Evolutionary conservation across 2,888 invertebrate genomes (phyloP), one percentile per base, ranked within the genome.

Genomic region (Pachymerium ferrugineum): DNA sequence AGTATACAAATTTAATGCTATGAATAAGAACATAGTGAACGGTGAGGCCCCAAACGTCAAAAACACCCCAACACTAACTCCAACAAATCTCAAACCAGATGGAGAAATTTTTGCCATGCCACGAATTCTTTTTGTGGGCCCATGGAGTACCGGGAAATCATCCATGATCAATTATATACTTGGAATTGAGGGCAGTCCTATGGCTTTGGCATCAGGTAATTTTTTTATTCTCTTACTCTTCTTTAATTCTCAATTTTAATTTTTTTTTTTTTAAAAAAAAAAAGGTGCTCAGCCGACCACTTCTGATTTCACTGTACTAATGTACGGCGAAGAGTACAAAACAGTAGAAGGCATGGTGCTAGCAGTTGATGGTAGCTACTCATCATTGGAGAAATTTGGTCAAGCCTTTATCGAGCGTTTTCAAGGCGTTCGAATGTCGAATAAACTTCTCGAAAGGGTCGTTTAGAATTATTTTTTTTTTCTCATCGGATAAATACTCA

Each of bases 231-330:
- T 12, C 4, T n/a, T 5, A 33, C n/a, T n/a, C n/a, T n/a, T n/a
- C n/a, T n/a, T n/a, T n/a, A 35, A 67, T 29, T 3, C 10, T 12
- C 8, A 38, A 72, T 29, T 42, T 47, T 42, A 68, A 69, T 3
- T 19, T 12, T 5, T 73, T 16, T 5, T 47, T 72, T 16, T 28
- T n/a, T n/a, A n/a, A n/a, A n/a, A n/a, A n/a, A n/a, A n/a, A n/a
- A n/a, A n/a, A 81, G 81, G 81, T 16, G 80, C 80, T 69, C 79
- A 81, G 47, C 81, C 81, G 6, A 81, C 81, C 0, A 81, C 81
- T 6, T 77, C 79, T n/a, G 81, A 81, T 74, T 81, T 81, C 75
- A 79, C 79, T 1, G 78, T 81, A 1, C 38, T 81, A 1, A 76
- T 76, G 29, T 70, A 80, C 74, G 80, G 79, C 25, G 29, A 76